Base-by-base conservation (phyloP, 2,113 vertebrate species). In the Chionodraco myersi region DNA sequence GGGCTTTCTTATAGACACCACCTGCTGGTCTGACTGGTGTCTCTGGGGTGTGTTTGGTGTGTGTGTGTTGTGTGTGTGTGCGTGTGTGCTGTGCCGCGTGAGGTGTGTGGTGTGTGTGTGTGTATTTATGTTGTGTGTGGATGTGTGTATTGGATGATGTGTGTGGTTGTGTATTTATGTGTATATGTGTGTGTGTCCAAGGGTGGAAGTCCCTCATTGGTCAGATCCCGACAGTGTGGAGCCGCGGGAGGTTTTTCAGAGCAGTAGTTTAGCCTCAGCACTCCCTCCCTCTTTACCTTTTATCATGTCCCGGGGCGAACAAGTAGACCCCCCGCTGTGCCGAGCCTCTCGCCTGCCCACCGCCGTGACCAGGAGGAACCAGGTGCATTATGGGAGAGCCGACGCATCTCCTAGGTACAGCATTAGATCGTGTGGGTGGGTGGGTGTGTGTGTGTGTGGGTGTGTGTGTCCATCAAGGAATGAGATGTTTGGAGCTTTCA, bases 1-100 rank as follows among this genome's bases (percentile, higher is more conserved):
- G 72, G 64, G 80, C 91, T 92, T 92, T 92, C 87, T 92, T 92
- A 93, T 93, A 94, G 91, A 89, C 85, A 53, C 77, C 92, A 93
- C 93, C 93, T 93, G 93, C 92, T 91, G 76, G 83, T 34, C 58
- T 77, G 11, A 64, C 82, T 82, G 73, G 45, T 80, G 80, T 89
- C 74, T 84, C 79, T 51, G 30, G 80, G 82, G 64, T 82, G 49
- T 64, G n/a, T n/a, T 9, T 73, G 53, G 68, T 59, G 7, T 80
- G 76, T 73, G 66, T 64, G 49, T 57, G 56, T 75, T 65, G n/a
- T n/a, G 13, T 73, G 53, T 64, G 18, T 66, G 68, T 59, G 7
- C 77, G 76, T n/a, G n/a, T n/a, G n/a, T n/a, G n/a, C n/a, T n/a
- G n/a, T n/a, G n/a, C n/a, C n/a, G n/a, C n/a, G n/a, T n/a, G n/a